Conservation (phyloP, 2,797 vertebrate genomes). For the Hypotaenidia okinawae region DNA sequence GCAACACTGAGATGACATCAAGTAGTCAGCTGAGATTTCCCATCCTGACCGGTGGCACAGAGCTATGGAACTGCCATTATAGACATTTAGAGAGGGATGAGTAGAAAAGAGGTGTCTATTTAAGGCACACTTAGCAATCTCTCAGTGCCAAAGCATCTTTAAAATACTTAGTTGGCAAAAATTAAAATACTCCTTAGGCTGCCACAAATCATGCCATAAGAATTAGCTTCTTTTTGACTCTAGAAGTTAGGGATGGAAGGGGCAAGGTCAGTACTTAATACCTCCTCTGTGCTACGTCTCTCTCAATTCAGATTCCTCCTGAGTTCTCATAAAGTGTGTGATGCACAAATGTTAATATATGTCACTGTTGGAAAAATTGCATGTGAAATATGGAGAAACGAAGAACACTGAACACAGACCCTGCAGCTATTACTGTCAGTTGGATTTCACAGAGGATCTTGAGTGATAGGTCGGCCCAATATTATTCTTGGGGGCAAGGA, state of each 20-base stretch:
- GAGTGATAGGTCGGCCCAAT: constrained; percentile 35
- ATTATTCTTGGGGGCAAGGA: constrained; percentile 40
- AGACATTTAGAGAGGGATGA: neutral
- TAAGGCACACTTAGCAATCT: neutral
- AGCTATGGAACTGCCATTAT: neutral
- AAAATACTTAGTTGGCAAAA: neutral
- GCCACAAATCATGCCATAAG: neutral
- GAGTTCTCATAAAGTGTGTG: neutral
- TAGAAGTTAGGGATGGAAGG: neutral
- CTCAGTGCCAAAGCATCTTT: neutral
- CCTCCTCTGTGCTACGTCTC: neutral
- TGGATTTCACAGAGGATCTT: constrained; percentile 38
- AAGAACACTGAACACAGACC: constrained; percentile 27
- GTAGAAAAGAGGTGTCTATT: neutral
- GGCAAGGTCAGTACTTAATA: neutral
- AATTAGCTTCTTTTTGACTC: neutral
- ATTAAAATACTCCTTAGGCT: neutral
- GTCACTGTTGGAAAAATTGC: constrained; percentile 32
- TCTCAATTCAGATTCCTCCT: neutral
- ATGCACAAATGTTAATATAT: constrained; percentile 15
- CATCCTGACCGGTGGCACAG: neutral
- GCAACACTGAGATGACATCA: neutral
- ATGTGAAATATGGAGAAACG: constrained; percentile 30
- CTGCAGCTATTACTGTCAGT: constrained; percentile 32
- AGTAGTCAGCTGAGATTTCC: constrained; percentile 6